These are phyloP conservation scores for Aquatica leii DNA, from an alignment of 2,888 invertebrate genomes.

Conservation along the genomic window DNA sequence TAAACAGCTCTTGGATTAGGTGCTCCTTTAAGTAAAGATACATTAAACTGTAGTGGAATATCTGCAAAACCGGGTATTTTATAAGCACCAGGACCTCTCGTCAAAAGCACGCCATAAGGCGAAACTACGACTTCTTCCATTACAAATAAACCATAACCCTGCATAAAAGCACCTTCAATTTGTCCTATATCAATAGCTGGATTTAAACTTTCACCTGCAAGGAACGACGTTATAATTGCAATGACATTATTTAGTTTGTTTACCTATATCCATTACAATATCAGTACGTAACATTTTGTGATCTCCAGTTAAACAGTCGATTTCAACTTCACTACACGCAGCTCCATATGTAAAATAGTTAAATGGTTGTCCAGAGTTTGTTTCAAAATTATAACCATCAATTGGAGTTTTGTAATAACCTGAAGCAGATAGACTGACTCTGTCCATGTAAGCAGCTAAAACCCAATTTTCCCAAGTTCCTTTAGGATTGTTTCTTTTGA, in stretches of 20 bases:
- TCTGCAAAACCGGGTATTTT: conserved; percentile 94
- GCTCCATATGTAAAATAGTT: conserved; percentile 89
- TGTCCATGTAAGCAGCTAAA: conserved; percentile 75
- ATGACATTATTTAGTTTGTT: neutral
- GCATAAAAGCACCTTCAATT: conserved; percentile 93
- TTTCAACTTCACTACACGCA: conserved; percentile 88
- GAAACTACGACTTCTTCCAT: conserved; percentile 91
- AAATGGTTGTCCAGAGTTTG: conserved; percentile 76
- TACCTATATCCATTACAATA: conserved; percentile 94
- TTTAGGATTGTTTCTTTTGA: conserved; percentile 76
- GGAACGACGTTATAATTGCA: neutral
- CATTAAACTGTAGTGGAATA: conserved; percentile 92
- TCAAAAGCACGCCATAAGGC: conserved; percentile 80
- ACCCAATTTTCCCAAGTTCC: conserved; percentile 89
- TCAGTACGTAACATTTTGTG: conserved; percentile 88
- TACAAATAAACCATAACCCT: conserved; percentile 92
- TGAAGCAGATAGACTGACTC: conserved; percentile 82
- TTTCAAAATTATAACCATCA: conserved; percentile 75
- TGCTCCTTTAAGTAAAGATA: conserved; percentile 88
- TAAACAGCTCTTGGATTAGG: conserved; percentile 91
- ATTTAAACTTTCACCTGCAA: conserved; percentile 81
- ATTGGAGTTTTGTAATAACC: conserved; percentile 84
- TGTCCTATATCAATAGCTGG: conserved; percentile 98
- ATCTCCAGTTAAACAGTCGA: conserved; percentile 94
- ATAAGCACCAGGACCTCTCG: conserved; percentile 92